A percentile compares a stretch with the other conserved stretches of the same genome.
Evolutionary conservation across 2,888 invertebrate genomes (phyloP).

Genomic region (Polymixis lichenea): DNA sequence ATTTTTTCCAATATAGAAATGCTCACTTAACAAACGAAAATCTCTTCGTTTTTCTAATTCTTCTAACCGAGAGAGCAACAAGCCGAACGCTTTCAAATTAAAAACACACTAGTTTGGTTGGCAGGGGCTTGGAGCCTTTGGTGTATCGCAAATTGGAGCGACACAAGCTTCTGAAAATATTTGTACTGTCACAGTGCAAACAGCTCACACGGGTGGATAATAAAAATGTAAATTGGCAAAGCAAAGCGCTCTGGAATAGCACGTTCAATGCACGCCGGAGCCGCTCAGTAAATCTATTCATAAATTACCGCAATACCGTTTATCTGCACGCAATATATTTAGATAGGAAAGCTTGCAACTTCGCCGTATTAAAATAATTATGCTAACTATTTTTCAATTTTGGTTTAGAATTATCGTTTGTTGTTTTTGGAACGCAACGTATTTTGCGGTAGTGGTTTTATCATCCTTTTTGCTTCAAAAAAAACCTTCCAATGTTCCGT

Average conservation of each 20-base stretch:
- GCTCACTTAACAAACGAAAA: conserved; percentile 38
- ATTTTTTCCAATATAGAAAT: conserved; percentile 44
- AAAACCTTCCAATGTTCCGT: neutral
- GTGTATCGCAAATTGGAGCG: conserved; percentile 59
- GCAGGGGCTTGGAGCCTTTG: conserved; percentile 34
- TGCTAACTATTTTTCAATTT: conserved; percentile 34
- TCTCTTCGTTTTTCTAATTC: conserved; percentile 51
- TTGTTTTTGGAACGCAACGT: neutral
- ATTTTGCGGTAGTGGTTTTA: neutral
- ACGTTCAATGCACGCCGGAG: conserved; percentile 62
- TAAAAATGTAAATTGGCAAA: conserved; percentile 80
- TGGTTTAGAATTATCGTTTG: neutral
- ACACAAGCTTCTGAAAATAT: conserved; percentile 64
- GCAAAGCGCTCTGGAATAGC: conserved; percentile 71
- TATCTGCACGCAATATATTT: conserved; percentile 75
- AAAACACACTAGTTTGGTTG: conserved; percentile 56
- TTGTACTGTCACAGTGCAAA: conserved; percentile 66
- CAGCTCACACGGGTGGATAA: conserved; percentile 68
- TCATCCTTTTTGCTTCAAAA: neutral
- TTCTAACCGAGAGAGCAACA: conserved; percentile 34
- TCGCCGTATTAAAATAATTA: conserved; percentile 62
- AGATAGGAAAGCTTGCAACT: conserved; percentile 58
- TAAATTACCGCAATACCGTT: conserved; percentile 74
- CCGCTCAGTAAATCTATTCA: conserved; percentile 76
- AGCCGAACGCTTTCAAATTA: conserved; percentile 41